Base-by-base conservation (phyloP, 2,888 invertebrate species). In the Papilio protenor region DNA sequence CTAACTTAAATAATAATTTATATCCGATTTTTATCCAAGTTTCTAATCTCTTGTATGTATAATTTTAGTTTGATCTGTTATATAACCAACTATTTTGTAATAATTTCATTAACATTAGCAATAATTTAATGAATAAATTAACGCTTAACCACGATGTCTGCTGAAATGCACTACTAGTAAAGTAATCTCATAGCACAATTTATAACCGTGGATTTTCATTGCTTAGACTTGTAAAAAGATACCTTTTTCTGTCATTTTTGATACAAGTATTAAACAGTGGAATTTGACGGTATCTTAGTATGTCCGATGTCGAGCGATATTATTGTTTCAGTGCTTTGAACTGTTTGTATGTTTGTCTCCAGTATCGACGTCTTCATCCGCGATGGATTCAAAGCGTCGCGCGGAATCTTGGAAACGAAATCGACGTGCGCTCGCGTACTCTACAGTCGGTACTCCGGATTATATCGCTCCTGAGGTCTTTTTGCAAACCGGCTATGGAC, bases 381-480 rank as follows among this genome's bases (percentile, higher is more conserved):
- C 95, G 89, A 98, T 99, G 98, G 99, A 99, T 93, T 99, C 99
- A 80, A 99, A 99, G 93, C 96, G 99, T 82, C 96, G 99, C 86
- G 99, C 99, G 49, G 99, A 99, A 92, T 99, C 99, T 84, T 99
- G 99, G 99, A 99, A 99, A 94, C 96, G 98, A 83, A 99, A 99
- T 92, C 96, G 99, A 85, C 96, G 99, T 90, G 99, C 99, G 81
- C 94, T 99, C 82, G 99, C 98, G 2, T 98, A 98, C 92, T 98
- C 98, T 84, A 98, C 98, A 0, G 98, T 98, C 11, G 99, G 99
- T 76, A 99, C 99, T 73, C 99, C 99, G 3, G 99, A 99, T 95
- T 99, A 99, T 90, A 99, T 99, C 87, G 99, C 99, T 52, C 99
- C 99, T 1, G 99, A 99, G 96, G 99, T 99, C 85, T 99, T 98